phyloP scores from a whole-genome alignment of 2,888 invertebrate genomes.

The Allolobophora icterica region DNA sequence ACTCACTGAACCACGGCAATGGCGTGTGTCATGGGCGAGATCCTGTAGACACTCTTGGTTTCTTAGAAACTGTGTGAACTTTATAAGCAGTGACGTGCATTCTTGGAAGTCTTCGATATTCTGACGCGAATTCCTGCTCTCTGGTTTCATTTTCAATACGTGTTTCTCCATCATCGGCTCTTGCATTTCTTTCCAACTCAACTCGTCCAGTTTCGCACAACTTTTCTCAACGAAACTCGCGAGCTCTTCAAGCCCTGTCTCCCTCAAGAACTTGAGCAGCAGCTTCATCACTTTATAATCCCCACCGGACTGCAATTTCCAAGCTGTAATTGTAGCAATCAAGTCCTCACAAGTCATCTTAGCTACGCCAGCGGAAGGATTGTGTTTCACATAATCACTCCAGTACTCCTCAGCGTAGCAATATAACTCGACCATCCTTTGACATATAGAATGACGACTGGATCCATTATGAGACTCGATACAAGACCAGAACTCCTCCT shows the following conservation, averaged over 20 bases:
- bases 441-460: neutral
- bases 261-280: neutral
- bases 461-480: neutral
- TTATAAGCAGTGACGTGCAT: neutral
- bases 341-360: constrained; percentile 6
- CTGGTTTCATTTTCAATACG: neutral
- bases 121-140: neutral
- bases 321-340: neutral
- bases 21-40: neutral
- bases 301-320: neutral
- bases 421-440: neutral
- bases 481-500: neutral
- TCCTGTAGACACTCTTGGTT: neutral
- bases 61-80: neutral
- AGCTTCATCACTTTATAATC: neutral
- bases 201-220: neutral
- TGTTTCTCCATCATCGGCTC: neutral
- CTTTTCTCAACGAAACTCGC: neutral
- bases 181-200: too few relatives aligned
- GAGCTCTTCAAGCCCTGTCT: neutral
- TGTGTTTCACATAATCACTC: neutral
- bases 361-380: neutral
- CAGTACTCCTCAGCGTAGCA: neutral
- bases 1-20: neutral
- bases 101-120: neutral